phyloP scores from a whole-genome alignment of 2,113 vertebrate genomes.

The Muntiacus reevesi region DNA sequence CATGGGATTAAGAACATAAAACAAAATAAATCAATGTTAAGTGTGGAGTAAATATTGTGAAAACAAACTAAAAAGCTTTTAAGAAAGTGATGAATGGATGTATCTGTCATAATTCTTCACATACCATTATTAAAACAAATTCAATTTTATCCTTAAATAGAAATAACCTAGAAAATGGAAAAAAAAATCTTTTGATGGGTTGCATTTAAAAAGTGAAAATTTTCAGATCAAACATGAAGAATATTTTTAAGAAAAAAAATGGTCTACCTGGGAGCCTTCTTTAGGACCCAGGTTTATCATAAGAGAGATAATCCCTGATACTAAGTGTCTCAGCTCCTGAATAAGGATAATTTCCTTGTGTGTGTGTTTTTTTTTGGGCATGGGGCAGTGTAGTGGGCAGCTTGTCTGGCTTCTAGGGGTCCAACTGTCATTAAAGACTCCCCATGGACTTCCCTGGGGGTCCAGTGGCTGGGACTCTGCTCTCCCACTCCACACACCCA shows the following conservation, averaged over 20 bases:
- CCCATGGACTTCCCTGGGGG: background rate
- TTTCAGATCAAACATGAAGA: background rate
- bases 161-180: constrained; percentile 15
- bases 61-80: background rate
- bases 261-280: background rate
- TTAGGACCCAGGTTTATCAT: background rate
- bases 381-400: background rate
- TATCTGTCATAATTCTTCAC: background rate
- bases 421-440: background rate
- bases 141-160: background rate
- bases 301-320: background rate
- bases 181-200: background rate
- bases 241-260: background rate
- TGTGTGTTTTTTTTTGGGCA: background rate
- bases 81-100: background rate
- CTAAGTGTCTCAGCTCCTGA: background rate
- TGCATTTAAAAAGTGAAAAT: constrained; percentile 25
- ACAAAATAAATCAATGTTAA: background rate
- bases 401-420: background rate
- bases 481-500: background rate
- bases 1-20: constrained; percentile 1
- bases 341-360: background rate
- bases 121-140: constrained; percentile 6
- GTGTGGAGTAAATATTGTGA: background rate
- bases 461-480: background rate